Evolutionary conservation across 1,140 invertebrate genomes (phyloP).

Genomic region (Colletes gigas): DNA sequence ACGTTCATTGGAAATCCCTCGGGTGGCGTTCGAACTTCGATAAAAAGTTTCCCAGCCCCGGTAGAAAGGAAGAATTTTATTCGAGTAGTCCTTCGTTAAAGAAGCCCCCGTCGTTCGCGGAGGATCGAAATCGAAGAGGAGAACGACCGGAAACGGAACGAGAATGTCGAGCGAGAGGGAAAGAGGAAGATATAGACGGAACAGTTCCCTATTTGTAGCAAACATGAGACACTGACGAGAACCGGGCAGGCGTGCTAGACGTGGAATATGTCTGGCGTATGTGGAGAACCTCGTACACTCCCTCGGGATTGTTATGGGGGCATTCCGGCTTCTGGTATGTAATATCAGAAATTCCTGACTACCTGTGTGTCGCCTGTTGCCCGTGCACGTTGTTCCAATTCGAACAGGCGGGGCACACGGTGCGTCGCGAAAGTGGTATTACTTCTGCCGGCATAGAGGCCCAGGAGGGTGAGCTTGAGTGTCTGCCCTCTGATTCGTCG

Average conservation of each 20-base stretch:
- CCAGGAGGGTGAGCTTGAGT: constrained; percentile 34
- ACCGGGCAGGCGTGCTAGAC: constrained; percentile 55
- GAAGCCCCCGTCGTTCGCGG: neutral
- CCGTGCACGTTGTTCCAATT: constrained; percentile 65
- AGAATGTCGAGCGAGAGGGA: constrained; percentile 17
- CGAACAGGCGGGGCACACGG: constrained; percentile 54
- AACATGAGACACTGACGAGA: constrained; percentile 54
- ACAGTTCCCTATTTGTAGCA: constrained; percentile 52
- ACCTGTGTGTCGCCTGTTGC: constrained; percentile 70
- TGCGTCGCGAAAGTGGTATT: constrained; percentile 63
- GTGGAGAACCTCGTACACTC: constrained; percentile 64
- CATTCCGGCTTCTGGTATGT: constrained; percentile 75
- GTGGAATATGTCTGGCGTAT: constrained; percentile 64
- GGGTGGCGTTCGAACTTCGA: neutral
- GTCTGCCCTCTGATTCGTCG: constrained; percentile 29
- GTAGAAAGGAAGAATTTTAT: constrained; percentile 18
- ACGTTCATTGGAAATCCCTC: neutral
- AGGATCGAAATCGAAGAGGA: constrained; percentile 9
- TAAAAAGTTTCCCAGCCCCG: constrained; percentile 25
- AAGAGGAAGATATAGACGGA: constrained; percentile 39
- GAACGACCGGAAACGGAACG: neutral
- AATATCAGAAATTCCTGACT: constrained; percentile 77
- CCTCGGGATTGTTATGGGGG: constrained; percentile 68
- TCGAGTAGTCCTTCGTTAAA: constrained; percentile 30
- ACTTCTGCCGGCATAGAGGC: constrained; percentile 52